Evolutionary conservation across 2,113 vertebrate species (phyloP).

Genomic region (Ctenodactylus gundi): DNA sequence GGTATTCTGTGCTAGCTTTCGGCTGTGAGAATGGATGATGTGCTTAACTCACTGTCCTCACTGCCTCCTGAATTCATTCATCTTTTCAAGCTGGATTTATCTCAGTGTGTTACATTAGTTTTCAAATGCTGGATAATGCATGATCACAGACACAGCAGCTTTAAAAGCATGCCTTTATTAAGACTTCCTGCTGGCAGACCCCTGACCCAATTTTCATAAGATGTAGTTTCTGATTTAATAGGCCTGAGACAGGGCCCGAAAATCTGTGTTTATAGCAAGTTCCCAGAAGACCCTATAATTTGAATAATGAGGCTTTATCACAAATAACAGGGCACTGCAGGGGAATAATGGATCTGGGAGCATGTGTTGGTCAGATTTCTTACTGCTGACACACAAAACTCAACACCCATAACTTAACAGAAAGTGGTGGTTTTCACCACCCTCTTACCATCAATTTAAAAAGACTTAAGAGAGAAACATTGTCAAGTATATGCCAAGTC

Average conservation of each 20-base stretch:
- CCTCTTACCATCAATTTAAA: background rate
- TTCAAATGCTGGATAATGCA: background rate
- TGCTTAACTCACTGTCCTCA: background rate
- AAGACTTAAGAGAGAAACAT: background rate
- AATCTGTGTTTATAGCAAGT: background rate
- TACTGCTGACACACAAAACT: too few species aligned
- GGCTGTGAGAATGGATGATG: background rate
- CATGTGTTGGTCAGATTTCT: background rate
- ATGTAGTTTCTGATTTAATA: background rate
- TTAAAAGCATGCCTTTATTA: background rate
- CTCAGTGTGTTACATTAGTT: background rate
- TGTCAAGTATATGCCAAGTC: background rate
- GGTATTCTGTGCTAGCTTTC: background rate
- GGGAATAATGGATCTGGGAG: background rate
- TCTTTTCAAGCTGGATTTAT: background rate
- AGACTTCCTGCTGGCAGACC: background rate
- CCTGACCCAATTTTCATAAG: background rate
- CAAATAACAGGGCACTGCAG: background rate
- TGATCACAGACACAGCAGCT: background rate
- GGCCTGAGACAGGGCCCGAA: background rate
- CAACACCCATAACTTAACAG: too few species aligned
- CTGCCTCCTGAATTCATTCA: too few species aligned
- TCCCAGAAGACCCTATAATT: background rate
- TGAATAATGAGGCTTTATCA: background rate
- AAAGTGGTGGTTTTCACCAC: too few species aligned